Base-by-base conservation (phyloP, 2,113 vertebrate species). In the Psettodes erumei region DNA sequence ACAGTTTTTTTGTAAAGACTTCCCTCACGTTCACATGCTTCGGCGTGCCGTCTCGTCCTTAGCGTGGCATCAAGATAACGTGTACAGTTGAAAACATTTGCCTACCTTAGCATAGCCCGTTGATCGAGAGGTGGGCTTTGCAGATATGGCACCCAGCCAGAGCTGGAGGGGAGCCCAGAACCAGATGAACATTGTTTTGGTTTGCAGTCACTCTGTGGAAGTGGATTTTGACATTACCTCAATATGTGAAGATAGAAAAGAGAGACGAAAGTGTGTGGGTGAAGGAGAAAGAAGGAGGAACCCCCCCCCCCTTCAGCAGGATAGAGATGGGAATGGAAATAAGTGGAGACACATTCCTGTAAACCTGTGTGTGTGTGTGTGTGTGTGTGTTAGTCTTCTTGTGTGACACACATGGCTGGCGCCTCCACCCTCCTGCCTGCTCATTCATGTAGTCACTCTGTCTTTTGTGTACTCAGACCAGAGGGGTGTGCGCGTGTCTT, bases 111-210 rank as follows among this genome's bases (percentile, higher is more conserved):
- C 69, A 1, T 67, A 37, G 73, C 65, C 62, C 3, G 32, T 27
- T 69, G 77, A 77, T 33, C 74, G 82, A 81, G 78, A 83, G 71
- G 82, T 82, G 77, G 79, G 62, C 55, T 77, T 65, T 75, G 78
- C 78, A 66, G 85, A 63, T 86, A 78, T 83, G 89, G 83, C 47
- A 40, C 21, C 0, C 9, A 30, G 74, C 82, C 88, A 82, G 55
- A 72, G 77, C 84, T 91, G 88, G 83, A 88, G 76, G 47, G 50
- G 67, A 77, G 88, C 89, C 86, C 87, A 91, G 90, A 90, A 93
- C 88, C 86, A 90, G 83, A 88, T 75, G 81, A 81, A 88, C 87
- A 85, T 88, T 88, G 90, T 92, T 91, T 81, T 86, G 83, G 80
- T 89, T 82, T 65, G 72, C 73, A 85, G 71, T 80, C 79, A 79